Percentiles rank a stretch among this genome's conserved stretches.
Conservation (phyloP, 1,140 invertebrate species). For the Drosophila triauraria region DNA sequence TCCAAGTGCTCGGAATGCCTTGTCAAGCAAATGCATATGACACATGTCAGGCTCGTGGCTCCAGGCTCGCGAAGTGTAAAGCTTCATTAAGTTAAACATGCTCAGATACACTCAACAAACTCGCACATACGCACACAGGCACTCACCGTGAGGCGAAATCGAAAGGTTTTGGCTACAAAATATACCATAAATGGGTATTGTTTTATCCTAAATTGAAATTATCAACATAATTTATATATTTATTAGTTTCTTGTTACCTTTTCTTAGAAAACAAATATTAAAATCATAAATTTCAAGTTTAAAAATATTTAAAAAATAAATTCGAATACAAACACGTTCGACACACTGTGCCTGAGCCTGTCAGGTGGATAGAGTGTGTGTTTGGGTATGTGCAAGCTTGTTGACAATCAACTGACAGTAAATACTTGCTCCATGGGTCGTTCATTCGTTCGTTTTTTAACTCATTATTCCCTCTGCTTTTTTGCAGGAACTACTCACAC, state of each 20-base stretch:
- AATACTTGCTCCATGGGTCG: conserved; percentile 63
- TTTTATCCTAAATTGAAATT: too few species aligned
- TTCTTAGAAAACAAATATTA: not conserved
- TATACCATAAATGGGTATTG: too few species aligned
- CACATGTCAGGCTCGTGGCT: conserved; percentile 62
- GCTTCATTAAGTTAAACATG: conserved; percentile 66
- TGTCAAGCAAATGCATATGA: conserved; percentile 75
- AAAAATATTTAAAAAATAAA: not conserved
- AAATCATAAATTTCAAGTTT: not conserved
- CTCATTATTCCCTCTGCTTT: conserved; percentile 13
- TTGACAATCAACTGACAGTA: conserved; percentile 76
- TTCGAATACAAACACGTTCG: not conserved
- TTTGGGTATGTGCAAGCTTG: conserved; percentile 40
- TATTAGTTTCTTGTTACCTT: not conserved
- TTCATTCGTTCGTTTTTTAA: conserved; percentile 16
- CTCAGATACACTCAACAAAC: conserved; percentile 18
- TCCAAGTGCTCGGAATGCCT: conserved; percentile 51
- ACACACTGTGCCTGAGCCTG: conserved; percentile 17
- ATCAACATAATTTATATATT: too few species aligned
- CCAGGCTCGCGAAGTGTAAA: conserved; percentile 49
- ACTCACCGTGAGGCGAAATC: not conserved
- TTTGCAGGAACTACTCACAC: conserved; percentile 47
- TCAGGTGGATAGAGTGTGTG: not conserved
- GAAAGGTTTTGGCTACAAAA: not conserved
- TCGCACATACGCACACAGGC: conserved; percentile 7